Percentiles rank a stretch among this genome's conserved stretches.
Conservation (phyloP, 2,113 vertebrate species). For the Megaceryle torquata region DNA sequence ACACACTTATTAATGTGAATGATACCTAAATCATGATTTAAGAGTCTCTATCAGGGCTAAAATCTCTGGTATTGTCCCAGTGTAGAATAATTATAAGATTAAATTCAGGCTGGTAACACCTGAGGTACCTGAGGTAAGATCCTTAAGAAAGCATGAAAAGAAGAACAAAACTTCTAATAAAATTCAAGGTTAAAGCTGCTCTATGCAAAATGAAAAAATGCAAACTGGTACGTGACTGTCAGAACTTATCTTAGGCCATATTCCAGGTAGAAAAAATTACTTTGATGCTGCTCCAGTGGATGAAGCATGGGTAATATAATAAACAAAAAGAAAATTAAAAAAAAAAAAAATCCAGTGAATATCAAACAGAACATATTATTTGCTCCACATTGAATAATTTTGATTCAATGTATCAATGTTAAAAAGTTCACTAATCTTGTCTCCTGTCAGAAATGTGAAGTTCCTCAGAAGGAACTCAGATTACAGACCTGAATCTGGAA, state of each 20-base stretch:
- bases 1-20: neutral
- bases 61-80: neutral
- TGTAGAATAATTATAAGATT: neutral
- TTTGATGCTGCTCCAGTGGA: neutral
- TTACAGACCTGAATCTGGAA: neutral
- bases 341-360: neutral
- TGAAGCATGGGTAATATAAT: neutral
- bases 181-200: neutral
- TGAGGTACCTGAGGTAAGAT: neutral
- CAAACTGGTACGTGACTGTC: neutral
- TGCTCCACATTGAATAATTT: neutral
- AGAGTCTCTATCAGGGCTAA: neutral
- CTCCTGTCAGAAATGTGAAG: neutral
- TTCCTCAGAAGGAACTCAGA: neutral
- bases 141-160: neutral
- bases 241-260: neutral
- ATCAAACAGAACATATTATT: neutral
- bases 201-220: neutral
- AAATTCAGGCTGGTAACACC: neutral
- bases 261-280: neutral
- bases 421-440: neutral
- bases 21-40: neutral
- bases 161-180: neutral
- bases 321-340: too few species aligned
- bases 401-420: neutral